Conservation (phyloP, 2,113 vertebrate genomes). For the Paramisgurnus dabryanus region DNA sequence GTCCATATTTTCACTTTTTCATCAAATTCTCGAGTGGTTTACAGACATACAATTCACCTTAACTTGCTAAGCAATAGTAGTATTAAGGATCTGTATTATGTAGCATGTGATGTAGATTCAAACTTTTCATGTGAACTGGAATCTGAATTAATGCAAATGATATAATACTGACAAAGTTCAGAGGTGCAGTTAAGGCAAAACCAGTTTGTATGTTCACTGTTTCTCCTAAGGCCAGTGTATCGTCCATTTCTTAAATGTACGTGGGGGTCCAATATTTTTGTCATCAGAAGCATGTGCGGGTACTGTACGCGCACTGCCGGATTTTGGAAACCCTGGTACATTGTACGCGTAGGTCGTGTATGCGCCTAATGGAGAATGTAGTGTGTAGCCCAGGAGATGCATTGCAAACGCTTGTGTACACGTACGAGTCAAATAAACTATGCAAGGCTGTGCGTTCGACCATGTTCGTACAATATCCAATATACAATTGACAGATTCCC, state of each 20-base stretch:
- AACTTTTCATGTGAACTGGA: background rate
- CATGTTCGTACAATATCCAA: background rate
- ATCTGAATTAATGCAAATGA: background rate
- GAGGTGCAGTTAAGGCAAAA: constrained; percentile 3
- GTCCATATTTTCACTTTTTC: constrained; percentile 30
- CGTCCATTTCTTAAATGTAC: no score
- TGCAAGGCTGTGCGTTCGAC: no score
- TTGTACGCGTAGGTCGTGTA: no score
- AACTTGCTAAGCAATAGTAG: constrained; percentile 74
- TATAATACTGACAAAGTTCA: background rate
- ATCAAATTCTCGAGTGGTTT: constrained; percentile 44
- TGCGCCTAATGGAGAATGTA: no score
- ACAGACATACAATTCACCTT: constrained; percentile 19
- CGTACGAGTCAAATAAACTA: no score
- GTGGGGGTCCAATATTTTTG: no score
- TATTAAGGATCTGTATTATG: constrained; percentile 63
- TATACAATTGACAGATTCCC: background rate
- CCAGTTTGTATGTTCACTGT: constrained; percentile 6
- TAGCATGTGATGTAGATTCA: constrained; percentile 23
- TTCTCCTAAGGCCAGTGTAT: background rate
- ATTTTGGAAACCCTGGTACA: no score
- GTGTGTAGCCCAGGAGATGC: no score
- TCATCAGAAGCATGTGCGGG: no score
- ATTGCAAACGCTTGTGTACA: no score
- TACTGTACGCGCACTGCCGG: no score